These are phyloP conservation scores for Anolis sagrei DNA, from an alignment of 2,113 vertebrate genomes.

Conservation along the genomic window DNA sequence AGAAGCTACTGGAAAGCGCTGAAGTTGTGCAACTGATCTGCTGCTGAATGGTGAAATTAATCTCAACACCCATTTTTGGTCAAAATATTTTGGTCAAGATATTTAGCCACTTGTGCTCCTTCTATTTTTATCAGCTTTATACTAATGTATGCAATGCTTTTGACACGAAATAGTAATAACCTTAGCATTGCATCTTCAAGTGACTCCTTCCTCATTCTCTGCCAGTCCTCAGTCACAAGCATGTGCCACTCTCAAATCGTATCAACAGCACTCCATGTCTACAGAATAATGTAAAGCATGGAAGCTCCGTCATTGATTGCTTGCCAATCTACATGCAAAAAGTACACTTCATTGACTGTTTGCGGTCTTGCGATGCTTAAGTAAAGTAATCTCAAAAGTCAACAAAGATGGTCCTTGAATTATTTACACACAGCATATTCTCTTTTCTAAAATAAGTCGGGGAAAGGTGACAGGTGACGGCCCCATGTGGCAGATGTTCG, in stretches of 20 bases:
- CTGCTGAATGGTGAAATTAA: too few relatives aligned
- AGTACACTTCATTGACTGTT: background rate
- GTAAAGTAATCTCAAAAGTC: slow-evolving; percentile 60
- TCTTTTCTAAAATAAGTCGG: slow-evolving; percentile 63
- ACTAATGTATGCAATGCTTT: too few relatives aligned
- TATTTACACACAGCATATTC: slow-evolving; percentile 66
- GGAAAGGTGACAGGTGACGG: slow-evolving; percentile 70
- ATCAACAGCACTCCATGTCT: background rate
- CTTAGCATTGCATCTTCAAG: background rate
- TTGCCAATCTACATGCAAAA: background rate
- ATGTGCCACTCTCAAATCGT: background rate
- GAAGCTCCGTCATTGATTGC: background rate
- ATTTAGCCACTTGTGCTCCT: too few relatives aligned
- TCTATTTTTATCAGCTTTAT: too few relatives aligned
- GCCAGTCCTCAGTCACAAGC: background rate
- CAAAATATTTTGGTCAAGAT: too few relatives aligned
- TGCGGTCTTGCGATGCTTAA: slow-evolving; percentile 39
- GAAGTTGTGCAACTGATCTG: too few relatives aligned
- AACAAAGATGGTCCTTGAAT: slow-evolving; percentile 59
- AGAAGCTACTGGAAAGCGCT: too few relatives aligned
- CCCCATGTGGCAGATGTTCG: slow-evolving; percentile 63
- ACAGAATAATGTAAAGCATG: background rate
- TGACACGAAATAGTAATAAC: too few relatives aligned
- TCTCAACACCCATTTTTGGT: too few relatives aligned
- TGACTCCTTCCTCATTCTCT: background rate